These are phyloP conservation scores for Scatophagus argus DNA, from an alignment of 2,113 vertebrate species.

Conservation along the genomic window DNA sequence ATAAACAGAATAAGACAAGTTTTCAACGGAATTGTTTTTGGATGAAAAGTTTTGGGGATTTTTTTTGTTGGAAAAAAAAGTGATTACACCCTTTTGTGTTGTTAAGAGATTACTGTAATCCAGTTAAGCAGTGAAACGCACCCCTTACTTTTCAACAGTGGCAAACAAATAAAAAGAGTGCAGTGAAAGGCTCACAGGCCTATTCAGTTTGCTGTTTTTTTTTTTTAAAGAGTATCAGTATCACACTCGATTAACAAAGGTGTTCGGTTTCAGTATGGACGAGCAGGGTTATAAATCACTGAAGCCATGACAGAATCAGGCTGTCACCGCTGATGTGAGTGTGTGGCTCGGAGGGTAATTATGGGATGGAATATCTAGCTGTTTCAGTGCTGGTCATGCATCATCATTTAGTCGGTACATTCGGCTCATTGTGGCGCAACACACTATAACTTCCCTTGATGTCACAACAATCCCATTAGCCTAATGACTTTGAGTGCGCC, in stretches of 20 bases:
- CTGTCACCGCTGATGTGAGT: background rate
- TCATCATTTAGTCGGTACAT: background rate
- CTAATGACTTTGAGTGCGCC: background rate
- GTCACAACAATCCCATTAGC: background rate
- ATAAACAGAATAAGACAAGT: background rate
- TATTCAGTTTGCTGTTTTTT: too few species aligned
- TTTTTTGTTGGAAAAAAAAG: background rate
- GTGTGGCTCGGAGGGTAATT: background rate
- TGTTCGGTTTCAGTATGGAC: background rate
- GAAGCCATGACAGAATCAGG: background rate
- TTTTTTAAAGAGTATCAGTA: too few species aligned
- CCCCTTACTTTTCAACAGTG: background rate
- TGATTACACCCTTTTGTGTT: background rate
- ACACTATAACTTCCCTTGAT: too few species aligned
- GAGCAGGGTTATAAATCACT: slow-evolving; percentile 4
- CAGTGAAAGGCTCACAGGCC: too few species aligned
- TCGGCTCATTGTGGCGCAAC: too few species aligned
- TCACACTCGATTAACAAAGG: background rate
- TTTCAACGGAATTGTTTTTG: background rate
- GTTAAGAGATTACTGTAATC: background rate
- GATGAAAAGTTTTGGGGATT: background rate
- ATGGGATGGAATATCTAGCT: background rate
- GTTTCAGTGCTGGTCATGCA: background rate
- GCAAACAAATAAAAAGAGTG: background rate
- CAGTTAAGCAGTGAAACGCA: background rate